phyloP scores from a whole-genome alignment of 2,113 vertebrate species.

The Sturnus vulgaris region DNA sequence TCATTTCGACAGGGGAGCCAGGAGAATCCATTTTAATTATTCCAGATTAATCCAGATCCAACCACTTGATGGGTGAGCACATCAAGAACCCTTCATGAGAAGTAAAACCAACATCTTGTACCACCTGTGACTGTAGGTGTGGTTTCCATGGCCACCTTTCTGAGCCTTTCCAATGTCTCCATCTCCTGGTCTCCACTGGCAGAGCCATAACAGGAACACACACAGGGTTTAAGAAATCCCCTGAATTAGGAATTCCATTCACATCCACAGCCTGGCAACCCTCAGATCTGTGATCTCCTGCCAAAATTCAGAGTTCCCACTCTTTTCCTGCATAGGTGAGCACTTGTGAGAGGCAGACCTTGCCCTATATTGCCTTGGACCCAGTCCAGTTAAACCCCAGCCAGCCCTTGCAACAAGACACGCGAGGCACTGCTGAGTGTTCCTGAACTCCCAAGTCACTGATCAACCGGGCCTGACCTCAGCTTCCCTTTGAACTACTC shows the following conservation, averaged over 20 bases:
- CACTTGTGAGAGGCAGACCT: neutral
- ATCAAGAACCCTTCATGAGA: neutral
- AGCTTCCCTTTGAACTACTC: neutral
- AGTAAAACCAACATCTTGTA: neutral
- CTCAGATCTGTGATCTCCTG: neutral
- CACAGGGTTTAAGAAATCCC: neutral
- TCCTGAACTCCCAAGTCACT: neutral
- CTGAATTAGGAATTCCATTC: neutral
- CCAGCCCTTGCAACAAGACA: neutral
- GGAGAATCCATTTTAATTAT: neutral
- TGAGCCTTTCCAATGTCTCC: neutral
- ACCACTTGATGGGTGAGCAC: neutral
- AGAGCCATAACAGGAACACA: neutral
- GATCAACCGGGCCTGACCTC: neutral
- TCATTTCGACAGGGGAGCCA: neutral
- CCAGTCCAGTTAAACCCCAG: neutral
- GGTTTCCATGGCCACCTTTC: rapidly evolving
- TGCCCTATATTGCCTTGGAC: neutral
- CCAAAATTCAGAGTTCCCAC: neutral
- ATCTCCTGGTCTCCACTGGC: neutral
- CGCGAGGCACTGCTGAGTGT: rapidly evolving
- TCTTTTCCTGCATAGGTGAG: neutral
- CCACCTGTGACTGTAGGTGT: neutral
- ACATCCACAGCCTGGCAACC: neutral
- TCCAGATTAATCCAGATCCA: neutral